Evolutionary conservation across 2,888 invertebrate genomes (phyloP).

Genomic region (Dromius quadrimaculatus): DNA sequence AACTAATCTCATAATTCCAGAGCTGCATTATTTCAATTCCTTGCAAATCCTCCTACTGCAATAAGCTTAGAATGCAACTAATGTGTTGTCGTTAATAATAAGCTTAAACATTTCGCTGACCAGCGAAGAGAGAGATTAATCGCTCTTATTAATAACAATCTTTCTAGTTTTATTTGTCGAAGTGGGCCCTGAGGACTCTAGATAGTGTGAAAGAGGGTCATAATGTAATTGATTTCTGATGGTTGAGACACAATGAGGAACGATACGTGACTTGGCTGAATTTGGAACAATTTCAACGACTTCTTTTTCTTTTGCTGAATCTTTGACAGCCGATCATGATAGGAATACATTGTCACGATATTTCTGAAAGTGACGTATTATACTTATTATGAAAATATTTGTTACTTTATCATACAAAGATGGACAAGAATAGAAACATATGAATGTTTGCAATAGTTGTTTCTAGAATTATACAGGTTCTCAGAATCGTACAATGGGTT

Average conservation of each 20-base stretch:
- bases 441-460: no score
- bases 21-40: constrained; percentile 51
- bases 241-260: constrained; percentile 36
- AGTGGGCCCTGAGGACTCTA: constrained; percentile 26
- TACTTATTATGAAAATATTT: constrained; percentile 1
- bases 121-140: constrained; percentile 42
- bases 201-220: constrained; percentile 20
- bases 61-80: constrained; percentile 51
- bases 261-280: constrained; percentile 41
- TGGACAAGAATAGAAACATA: no score
- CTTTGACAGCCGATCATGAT: constrained; percentile 18
- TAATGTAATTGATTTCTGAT: constrained; percentile 43
- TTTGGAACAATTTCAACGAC: constrained; percentile 22
- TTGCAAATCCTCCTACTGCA: constrained; percentile 46
- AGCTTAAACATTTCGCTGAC: constrained; percentile 49
- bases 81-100: constrained; percentile 48
- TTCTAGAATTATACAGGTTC: no score
- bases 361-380: constrained; percentile 28
- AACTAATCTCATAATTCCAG: constrained; percentile 47
- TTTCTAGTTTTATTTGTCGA: constrained; percentile 40
- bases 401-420: no score
- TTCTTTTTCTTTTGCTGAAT: neutral
- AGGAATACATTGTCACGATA: constrained; percentile 32
- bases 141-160: constrained; percentile 46
- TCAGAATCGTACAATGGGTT: no score